Evolutionary conservation across 2,888 invertebrate species (phyloP), one percentile per base, ranked within the genome.

Genomic region (Parascotia fuliginaria): DNA sequence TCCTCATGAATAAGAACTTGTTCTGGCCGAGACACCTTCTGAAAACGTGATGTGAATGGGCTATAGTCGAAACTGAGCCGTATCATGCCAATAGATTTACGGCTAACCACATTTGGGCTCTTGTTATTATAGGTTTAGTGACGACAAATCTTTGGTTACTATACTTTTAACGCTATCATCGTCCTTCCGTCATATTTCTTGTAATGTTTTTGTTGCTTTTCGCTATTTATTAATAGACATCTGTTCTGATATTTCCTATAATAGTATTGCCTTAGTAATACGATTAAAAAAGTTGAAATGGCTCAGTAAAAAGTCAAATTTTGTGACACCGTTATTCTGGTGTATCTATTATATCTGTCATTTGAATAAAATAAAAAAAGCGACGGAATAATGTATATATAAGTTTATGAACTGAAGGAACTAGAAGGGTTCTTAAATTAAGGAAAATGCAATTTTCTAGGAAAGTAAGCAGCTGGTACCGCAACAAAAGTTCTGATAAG

Each of bases 1-100:
- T 62, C 53, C 70, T 77, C 77, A 77, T 80, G 77, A 83, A 78
- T 78, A 77, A 67, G 52, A 44, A 39, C 70, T 61, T 75, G 75
- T 75, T 68, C 62, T 56, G 64, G 58, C 43, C 74, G 43, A 61
- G 59, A 62, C 77, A 82, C 79, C 81, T 79, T 60, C 32, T 40
- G 55, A 4, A 5, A 11, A 53, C 67, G 64, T 64, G 64, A 63
- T 16, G 5, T 1, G 47, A 34, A 9, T 55, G 28, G 14, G 16
- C 11, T 22, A 45, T 24, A 15, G 27, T 27, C 9, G 16, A 33
- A 19, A 24, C 13, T 24, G 12, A 38, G n/a, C 24, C 11, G 9
- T 39, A 27, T n/a, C 9, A 15, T 38, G 28, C n/a, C 27, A 31
- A 19, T 45, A 43, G 12, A 27, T 39, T 45, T 39, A 4, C 7